Evolutionary conservation across 2,888 invertebrate genomes (phyloP), one percentile per base, ranked within the genome.

Genomic region (Cephus pulcher): DNA sequence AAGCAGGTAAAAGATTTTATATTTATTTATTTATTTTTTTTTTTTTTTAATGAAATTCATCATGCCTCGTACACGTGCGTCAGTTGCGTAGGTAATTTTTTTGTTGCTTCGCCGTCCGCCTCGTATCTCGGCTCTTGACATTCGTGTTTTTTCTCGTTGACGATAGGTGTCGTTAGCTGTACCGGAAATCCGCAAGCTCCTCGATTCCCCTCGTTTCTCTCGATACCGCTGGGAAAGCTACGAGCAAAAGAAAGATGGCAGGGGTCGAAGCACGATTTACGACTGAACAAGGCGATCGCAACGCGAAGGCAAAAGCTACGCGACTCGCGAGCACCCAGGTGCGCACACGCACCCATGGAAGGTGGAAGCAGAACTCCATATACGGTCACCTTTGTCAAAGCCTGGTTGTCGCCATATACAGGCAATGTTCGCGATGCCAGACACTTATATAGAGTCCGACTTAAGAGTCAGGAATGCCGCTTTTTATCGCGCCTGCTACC

Each of bases 321-420:
- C 84, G 82, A 84, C 83, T 81, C 81, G 81, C 56, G 56, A 34
- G 71, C 71, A 71, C 71, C 71, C 71, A 71, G 71, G 71, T 71
- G 71, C 71, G 33, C 83, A 82, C 40, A 78, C 80, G 84, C 84
- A 83, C 84, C 81, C 82, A 82, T 87, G 90, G 88, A 90, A 89
- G 90, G 89, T 90, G 90, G 90, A 89, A 90, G 88, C 90, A 84
- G 86, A 87, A 85, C 85, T 84, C 90, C 90, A 87, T 90, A 90
- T 90, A 90, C 90, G 90, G 90, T 89, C 90, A 90, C 88, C 90
- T 90, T 90, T 90, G 90, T 90, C 90, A 90, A 90, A 90, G 90
- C 85, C 90, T 87, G 89, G 86, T 90, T 88, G 89, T 89, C 87
- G 89, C 90, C 90, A 90, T 90, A 90, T 90, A 90, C 88, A 90